Percentiles rank a stretch among this genome's conserved stretches.
Evolutionary conservation across 1,140 invertebrate genomes (phyloP).

Genomic region (Sitophilus oryzae): DNA sequence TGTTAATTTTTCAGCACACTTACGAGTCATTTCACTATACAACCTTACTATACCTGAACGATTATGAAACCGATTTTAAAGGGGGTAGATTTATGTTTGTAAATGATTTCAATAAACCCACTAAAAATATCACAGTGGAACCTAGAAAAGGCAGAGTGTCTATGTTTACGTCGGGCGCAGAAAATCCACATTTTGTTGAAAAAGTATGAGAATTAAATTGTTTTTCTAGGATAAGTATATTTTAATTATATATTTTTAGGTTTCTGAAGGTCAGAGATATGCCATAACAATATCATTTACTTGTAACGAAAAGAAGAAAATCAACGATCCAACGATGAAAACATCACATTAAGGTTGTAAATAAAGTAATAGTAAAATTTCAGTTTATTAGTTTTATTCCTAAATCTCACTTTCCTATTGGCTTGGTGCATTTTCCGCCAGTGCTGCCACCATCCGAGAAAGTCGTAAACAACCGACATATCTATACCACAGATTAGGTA

Average conservation of each 20-base stretch:
- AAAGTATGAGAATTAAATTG: slow-evolving; percentile 33
- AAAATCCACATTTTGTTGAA: slow-evolving; percentile 81
- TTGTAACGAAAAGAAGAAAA: slow-evolving; percentile 62
- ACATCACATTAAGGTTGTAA: too few species aligned
- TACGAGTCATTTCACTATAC: slow-evolving; percentile 84
- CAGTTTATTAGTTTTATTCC: too few species aligned
- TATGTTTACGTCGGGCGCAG: slow-evolving; percentile 80
- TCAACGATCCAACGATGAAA: slow-evolving; percentile 51
- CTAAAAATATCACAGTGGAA: slow-evolving; percentile 66
- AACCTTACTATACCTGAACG: slow-evolving; percentile 70
- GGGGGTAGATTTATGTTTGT: slow-evolving; percentile 79
- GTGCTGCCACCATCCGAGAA: too few species aligned
- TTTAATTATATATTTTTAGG: slow-evolving; percentile 6
- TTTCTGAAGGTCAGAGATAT: slow-evolving; percentile 62
- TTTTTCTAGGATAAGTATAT: not conserved
- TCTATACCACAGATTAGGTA: too few species aligned
- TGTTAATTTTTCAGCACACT: too few species aligned
- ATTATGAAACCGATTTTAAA: slow-evolving; percentile 69
- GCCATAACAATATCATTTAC: slow-evolving; percentile 82
- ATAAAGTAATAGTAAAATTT: too few species aligned
- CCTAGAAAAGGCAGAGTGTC: slow-evolving; percentile 71
- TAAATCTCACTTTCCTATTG: too few species aligned
- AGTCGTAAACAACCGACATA: too few species aligned
- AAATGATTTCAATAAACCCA: slow-evolving; percentile 53
- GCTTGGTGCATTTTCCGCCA: too few species aligned